These are phyloP conservation scores for Pterocles burchelli DNA, from an alignment of 2,113 vertebrate genomes.

Conservation along the genomic window DNA sequence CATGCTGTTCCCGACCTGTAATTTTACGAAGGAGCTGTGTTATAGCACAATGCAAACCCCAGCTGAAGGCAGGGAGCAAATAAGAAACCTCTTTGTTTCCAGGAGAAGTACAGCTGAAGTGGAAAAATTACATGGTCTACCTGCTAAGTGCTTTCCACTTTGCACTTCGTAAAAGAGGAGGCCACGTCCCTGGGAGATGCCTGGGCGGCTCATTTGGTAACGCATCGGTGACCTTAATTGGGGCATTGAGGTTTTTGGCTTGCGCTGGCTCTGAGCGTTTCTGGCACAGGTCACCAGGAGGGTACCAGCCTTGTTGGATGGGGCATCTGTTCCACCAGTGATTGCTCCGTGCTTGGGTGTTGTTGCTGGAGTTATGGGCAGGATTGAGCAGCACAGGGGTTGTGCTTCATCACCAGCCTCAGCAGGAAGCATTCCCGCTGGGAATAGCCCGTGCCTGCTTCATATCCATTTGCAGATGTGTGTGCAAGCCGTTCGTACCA, in stretches of 20 bases:
- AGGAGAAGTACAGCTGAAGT: not conserved
- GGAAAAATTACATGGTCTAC: conserved; percentile 12
- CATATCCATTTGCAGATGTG: not conserved
- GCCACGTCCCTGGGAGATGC: not conserved
- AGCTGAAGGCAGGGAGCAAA: not conserved
- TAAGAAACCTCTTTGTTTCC: conserved; percentile 35
- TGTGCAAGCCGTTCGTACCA: not conserved
- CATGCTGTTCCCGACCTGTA: not conserved
- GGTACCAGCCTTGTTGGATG: not conserved
- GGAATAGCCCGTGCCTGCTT: not conserved
- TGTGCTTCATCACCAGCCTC: not conserved
- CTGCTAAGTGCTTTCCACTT: conserved; percentile 47
- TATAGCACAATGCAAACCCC: not conserved
- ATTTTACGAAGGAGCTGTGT: not conserved
- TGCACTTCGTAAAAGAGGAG: not conserved
- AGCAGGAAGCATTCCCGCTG: not conserved
- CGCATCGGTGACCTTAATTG: not conserved
- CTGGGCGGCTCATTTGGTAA: not conserved
- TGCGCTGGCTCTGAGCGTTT: not conserved
- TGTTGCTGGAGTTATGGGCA: not conserved
- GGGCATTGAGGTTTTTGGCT: not conserved
- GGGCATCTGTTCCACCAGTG: not conserved
- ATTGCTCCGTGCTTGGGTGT: not conserved
- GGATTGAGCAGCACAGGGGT: not conserved
- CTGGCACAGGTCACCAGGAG: not conserved